Base-by-base conservation (phyloP, 1,140 invertebrate genomes). In the Lasioglossum albipes region DNA sequence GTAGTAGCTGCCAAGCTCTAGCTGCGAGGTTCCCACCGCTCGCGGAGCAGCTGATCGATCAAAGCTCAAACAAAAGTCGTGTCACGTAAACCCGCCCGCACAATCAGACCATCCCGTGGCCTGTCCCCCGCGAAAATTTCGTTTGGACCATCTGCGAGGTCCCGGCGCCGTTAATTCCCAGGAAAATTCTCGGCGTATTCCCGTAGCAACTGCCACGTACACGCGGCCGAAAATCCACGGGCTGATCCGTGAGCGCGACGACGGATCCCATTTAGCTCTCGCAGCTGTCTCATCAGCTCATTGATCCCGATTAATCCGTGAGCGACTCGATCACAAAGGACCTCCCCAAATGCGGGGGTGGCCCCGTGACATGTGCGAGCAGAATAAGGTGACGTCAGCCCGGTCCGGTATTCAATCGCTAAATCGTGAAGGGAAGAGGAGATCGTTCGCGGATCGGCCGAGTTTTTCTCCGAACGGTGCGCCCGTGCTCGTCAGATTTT, bases 291-390 rank as follows among this genome's bases (percentile, higher is more conserved):
- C 85, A 59, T 86, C 68, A 41, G 42, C 36, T 75, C 80, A 75
- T 85, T 83, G 84, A 81, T 85, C 64, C 81, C 75, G 80, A 70
- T 75, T 86, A 85, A 86, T 86, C 70, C 54, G 27, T 20, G 80
- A 65, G 69, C 75, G 42, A 59, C 42, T 36, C 52, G 69, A 62
- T 76, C 76, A 86, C 84, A 86, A 86, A 86, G 61, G 84, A 75
- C 49, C 12, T 36, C 45, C 7, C 64, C 67, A 27, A n/a, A 52
- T 13, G 71, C 80, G 80, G 69, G 68, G 84, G 67, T 49, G 80
- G 10, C 0, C 31, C 67, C 13, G 45, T 49, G 45, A 73, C 81
- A 80, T 79, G 81, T 77, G 81, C 41, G 61, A 49, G n/a, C 10
- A 31, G 27, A 65, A 70, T 71, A 57, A 70, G 78, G 69, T 79